These are phyloP conservation scores for Polypedilum vanderplanki DNA, from an alignment of 1,140 invertebrate species.

Conservation along the genomic window DNA sequence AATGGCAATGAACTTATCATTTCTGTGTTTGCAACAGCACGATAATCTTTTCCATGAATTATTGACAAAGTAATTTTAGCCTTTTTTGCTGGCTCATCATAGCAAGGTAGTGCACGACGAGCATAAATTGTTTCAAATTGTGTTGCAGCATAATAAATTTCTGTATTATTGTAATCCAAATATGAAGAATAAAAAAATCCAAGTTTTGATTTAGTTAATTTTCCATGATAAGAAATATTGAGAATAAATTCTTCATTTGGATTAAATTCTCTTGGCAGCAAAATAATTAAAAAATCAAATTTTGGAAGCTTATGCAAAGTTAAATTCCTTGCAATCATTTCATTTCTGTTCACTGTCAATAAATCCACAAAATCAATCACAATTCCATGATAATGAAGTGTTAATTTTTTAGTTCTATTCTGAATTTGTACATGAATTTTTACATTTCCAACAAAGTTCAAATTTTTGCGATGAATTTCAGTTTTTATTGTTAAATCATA, in stretches of 20 bases:
- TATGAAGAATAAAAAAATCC: background rate
- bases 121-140: background rate
- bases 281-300: background rate
- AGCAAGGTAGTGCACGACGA: constrained; percentile 44
- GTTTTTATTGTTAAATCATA: background rate
- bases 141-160: background rate
- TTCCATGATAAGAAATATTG: background rate
- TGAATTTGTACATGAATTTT: background rate
- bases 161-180: background rate
- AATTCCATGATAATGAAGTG: background rate
- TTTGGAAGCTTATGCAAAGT: background rate
- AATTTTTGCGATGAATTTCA: background rate
- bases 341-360: background rate
- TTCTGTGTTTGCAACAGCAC: background rate
- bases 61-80: background rate
- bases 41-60: background rate
- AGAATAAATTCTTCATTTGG: background rate
- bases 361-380: background rate
- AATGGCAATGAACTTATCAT: too few species aligned
- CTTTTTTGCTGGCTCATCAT: constrained; percentile 80
- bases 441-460: background rate
- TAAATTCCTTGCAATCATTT: background rate
- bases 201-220: background rate
- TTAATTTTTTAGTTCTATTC: background rate
- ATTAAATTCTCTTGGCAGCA: background rate